These are phyloP conservation scores for Sarcophaga variegata DNA, from an alignment of 2,888 invertebrate species.

Conservation along the genomic window DNA sequence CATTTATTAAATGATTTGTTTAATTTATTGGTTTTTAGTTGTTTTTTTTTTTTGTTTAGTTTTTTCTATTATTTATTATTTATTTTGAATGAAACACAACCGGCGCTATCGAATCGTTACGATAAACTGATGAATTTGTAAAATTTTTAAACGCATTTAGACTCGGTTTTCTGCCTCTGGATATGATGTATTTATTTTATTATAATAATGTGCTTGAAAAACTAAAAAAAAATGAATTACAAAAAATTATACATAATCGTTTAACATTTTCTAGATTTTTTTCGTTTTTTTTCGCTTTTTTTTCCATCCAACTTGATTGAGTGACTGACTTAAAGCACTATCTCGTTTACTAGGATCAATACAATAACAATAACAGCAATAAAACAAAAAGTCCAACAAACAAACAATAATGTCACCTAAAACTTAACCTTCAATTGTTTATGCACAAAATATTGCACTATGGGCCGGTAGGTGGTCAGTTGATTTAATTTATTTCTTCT, in stretches of 20 bases:
- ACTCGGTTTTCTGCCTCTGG: constrained; percentile 69
- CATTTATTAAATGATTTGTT: neutral
- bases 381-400: constrained; percentile 4
- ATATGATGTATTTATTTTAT: constrained; percentile 34
- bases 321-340: constrained; percentile 19
- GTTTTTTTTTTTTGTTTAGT: neutral
- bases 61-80: neutral
- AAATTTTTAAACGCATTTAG: constrained; percentile 77
- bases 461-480: neutral
- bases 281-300: constrained; percentile 20
- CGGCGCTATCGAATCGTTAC: constrained; percentile 79
- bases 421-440: constrained; percentile 65
- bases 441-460: constrained; percentile 59
- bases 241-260: constrained; percentile 34
- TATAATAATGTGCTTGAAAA: constrained; percentile 45
- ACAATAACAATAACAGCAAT: constrained; percentile 46
- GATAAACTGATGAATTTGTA: constrained; percentile 78
- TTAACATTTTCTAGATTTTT: constrained; percentile 40
- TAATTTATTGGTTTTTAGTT: constrained; percentile 5
- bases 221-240: neutral
- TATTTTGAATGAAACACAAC: constrained; percentile 73
- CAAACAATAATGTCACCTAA: constrained; percentile 59
- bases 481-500: no score
- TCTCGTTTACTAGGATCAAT: constrained; percentile 59
- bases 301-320: constrained; percentile 40